Base-by-base conservation (phyloP, 37 sponge, comb jelly and placozoan genomes). In the Axinella damicornis region DNA sequence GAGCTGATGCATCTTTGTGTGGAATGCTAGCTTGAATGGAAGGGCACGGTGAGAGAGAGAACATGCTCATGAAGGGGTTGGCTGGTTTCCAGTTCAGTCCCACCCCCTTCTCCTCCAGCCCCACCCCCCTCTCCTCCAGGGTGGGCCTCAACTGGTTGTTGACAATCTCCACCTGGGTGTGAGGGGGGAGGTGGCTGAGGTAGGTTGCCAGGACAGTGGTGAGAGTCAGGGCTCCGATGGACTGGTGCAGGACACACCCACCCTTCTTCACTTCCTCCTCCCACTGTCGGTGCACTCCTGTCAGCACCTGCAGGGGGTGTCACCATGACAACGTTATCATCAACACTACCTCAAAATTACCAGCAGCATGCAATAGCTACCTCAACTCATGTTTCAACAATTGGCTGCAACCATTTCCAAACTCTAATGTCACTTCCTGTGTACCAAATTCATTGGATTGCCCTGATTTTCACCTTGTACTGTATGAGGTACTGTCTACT, bases 231-330 rank as follows among this genome's bases (percentile, higher is more conserved):
- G 66, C 40, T 0, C 93, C 93, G 6, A 89, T 38, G 27, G 63
- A 62, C 30, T 63, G 22, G 32, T 15, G 6, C 17, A 75, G 69
- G 18, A 83, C 77, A 55, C 56, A 17, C 0, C 14, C 5, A 16
- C 34, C 33, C 2, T 13, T 13, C 2, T 55, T 22, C 25, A 80
- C 65, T 69, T 80, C 31, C 32, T n/a, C 21, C 68, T 14, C 30
- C 93, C 93, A 93, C 0, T 69, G 37, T 2, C 56, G 69, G 20
- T 82, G 33, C 16, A 59, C 19, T 21, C 61, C 72, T 56, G 81
- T 46, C 41, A 93, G 61, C 12, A 80, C 30, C 93, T 93, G 76
- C 22, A 76, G 34, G n/a, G n/a, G n/a, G n/a, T n/a, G n/a, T n/a
- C n/a, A n/a, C n/a, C n/a, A n/a, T n/a, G n/a, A n/a, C n/a, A n/a